Conservation (phyloP, 2,113 vertebrate species). For the Dasyornis broadbenti region DNA sequence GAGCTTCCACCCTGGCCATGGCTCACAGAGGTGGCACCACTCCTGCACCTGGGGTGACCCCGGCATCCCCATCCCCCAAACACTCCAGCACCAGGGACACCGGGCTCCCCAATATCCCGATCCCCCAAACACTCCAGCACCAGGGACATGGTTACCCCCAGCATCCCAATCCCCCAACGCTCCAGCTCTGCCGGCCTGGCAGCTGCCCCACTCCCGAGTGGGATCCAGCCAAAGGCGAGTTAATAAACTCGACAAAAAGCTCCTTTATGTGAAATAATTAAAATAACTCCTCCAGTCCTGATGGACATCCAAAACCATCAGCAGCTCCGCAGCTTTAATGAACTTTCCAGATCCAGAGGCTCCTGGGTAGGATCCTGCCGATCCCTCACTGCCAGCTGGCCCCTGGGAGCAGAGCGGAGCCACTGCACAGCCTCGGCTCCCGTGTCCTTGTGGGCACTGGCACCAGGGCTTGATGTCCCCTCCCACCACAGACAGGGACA, state of each 20-base stretch:
- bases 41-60: neutral
- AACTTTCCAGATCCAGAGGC: conserved; percentile 13
- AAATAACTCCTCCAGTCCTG: conserved; percentile 19
- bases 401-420: neutral
- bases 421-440: accelerated
- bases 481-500: accelerated
- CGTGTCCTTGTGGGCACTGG: accelerated
- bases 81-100: neutral
- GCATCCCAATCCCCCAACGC: neutral
- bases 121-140: neutral
- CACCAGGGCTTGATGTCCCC: accelerated
- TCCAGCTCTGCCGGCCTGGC: neutral
- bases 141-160: neutral
- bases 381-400: accelerated
- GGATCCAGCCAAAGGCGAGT: neutral
- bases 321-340: neutral
- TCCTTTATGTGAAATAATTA: conserved; percentile 39
- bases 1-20: neutral
- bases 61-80: neutral
- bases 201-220: neutral
- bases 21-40: accelerated
- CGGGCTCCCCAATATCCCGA: neutral
- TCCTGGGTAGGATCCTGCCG: neutral
- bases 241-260: conserved; percentile 43
- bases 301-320: conserved; percentile 27